These are phyloP conservation scores for Turritopsis rubra DNA, from an alignment of 30 jellyfish, hydroid and myxozoan species.

Conservation along the genomic window DNA sequence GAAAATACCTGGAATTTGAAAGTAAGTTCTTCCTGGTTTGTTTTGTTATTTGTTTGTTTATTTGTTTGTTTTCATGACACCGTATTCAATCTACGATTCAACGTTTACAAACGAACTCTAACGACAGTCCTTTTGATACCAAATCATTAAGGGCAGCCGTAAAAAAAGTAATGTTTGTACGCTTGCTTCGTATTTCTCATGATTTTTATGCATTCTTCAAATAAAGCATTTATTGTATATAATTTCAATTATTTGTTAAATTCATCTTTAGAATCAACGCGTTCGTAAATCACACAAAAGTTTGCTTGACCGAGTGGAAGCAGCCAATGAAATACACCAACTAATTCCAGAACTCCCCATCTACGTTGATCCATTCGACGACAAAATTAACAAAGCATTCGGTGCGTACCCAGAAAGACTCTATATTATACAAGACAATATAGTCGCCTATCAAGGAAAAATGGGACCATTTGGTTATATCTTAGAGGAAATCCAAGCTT, in stretches of 20 bases:
- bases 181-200: no score
- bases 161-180: no score
- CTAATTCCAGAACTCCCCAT: conserved; percentile 27
- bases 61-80: neutral
- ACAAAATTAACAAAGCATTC: conserved; percentile 34
- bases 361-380: conserved; percentile 42
- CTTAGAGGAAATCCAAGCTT: conserved; percentile 35
- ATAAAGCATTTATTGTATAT: no score
- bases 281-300: conserved; percentile 21
- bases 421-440: conserved; percentile 47
- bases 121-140: no score
- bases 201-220: no score
- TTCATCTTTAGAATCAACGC: neutral
- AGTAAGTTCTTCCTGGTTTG: conserved; percentile 26
- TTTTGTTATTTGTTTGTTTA: neutral
- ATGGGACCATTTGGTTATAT: conserved; percentile 55
- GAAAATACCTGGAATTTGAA: conserved; percentile 63
- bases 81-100: no score
- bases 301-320: conserved; percentile 44
- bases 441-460: conserved; percentile 62
- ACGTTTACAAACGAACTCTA: no score
- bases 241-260: neutral
- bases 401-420: conserved; percentile 73
- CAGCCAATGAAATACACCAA: conserved; percentile 29
- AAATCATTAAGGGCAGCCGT: no score